Percentiles rank a stretch among this genome's conserved stretches.
These are phyloP conservation scores for Tenualosa ilisha DNA, from an alignment of 2,797 vertebrate species.

Conservation along the genomic window DNA sequence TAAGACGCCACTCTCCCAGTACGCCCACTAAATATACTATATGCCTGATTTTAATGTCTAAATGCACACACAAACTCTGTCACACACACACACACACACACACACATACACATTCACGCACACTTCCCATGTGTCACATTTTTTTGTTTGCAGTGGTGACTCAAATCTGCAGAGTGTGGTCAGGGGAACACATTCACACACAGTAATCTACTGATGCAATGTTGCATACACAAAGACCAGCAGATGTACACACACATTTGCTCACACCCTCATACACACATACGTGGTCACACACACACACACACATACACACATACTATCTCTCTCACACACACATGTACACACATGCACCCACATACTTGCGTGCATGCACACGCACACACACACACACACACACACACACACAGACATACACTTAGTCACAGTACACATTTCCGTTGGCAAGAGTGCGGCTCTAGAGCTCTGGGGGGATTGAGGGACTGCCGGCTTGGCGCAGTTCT, in stretches of 20 bases:
- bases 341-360: constrained; percentile 40
- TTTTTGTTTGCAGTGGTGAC: too few relatives aligned
- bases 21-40: not conserved
- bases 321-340: too few relatives aligned
- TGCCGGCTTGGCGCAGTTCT: constrained; percentile 50
- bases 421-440: not conserved
- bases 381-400: not conserved
- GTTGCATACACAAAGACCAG: not conserved
- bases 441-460: not conserved
- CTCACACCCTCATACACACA: not conserved
- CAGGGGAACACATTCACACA: too few relatives aligned
- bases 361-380: not conserved
- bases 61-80: too few relatives aligned
- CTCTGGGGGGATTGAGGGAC: constrained; percentile 31
- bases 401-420: not conserved
- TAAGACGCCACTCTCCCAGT: not conserved
- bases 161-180: too few relatives aligned
- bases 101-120: too few relatives aligned
- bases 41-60: too few relatives aligned
- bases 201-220: too few relatives aligned
- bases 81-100: too few relatives aligned
- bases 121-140: too few relatives aligned
- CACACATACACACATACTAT: not conserved
- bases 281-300: not conserved
- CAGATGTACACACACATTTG: not conserved